Evolutionary conservation across 2,888 invertebrate genomes (phyloP), one percentile per base, ranked within the genome.

Genomic region (Microdon myrmicae): DNA sequence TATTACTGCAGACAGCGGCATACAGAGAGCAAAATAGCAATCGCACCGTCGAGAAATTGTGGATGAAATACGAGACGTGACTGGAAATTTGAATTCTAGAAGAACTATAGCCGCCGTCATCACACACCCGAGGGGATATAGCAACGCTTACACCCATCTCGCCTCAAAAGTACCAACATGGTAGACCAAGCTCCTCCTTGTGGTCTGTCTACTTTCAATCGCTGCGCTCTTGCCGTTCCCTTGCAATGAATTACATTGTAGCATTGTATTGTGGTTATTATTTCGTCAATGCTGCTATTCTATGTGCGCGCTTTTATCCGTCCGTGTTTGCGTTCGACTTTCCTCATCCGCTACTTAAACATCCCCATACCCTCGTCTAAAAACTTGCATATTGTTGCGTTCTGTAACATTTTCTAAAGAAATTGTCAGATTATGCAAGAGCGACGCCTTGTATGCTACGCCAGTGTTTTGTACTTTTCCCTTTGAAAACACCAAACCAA

Each of bases 341-440:
- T 43, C 47, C 31, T 37, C 35, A 35, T n/a, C 31, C 59, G n/a
- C n/a, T n/a, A n/a, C n/a, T n/a, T n/a, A 41, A 28, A 47, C 39
- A 9, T 9, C 31, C 10, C 16, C 14, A 7, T 8, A 17, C 16
- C 13, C 2, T 5, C 14, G 2, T n/a, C n/a, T n/a, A n/a, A n/a
- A n/a, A n/a, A n/a, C n/a, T n/a, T n/a, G n/a, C n/a, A n/a, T n/a
- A n/a, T n/a, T n/a, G n/a, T n/a, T n/a, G n/a, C n/a, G n/a, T n/a
- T n/a, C n/a, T n/a, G n/a, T n/a, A n/a, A n/a, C n/a, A n/a, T n/a
- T n/a, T n/a, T n/a, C n/a, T n/a, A 20, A 12, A 35, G 31, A 35
- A 51, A 35, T 56, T 13, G 41, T 51, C 41, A 51, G 56, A 64
- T 64, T 64, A 64, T 56, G 56, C 64, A 64, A 53, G 61, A 56